Evolutionary conservation across 2,113 vertebrate species (phyloP).

Genomic region (Neopipo cinnamomea): DNA sequence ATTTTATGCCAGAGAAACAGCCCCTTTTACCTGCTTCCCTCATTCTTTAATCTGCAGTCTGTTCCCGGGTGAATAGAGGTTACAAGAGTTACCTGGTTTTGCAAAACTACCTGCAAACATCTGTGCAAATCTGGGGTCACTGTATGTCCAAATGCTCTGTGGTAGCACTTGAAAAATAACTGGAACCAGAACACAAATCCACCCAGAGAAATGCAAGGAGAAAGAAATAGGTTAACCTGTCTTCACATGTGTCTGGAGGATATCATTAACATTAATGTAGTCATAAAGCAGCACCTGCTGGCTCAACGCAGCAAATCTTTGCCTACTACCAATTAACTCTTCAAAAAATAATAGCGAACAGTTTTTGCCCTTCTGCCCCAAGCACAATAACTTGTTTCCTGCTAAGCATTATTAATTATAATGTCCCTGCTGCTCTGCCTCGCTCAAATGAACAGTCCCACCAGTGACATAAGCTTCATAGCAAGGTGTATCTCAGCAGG

Average conservation of each 20-base stretch:
- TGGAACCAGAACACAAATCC: background rate
- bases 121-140: background rate
- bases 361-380: background rate
- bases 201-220: background rate
- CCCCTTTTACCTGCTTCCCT: background rate
- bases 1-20: background rate
- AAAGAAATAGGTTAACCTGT: constrained; percentile 3
- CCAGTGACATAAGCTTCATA: background rate
- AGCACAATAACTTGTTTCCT: constrained; percentile 45
- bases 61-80: background rate
- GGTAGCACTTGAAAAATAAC: background rate
- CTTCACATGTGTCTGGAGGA: constrained; percentile 3
- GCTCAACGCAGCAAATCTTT: constrained; percentile 18
- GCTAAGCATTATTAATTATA: constrained; percentile 59
- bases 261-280: constrained; percentile 56
- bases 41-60: background rate
- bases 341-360: constrained; percentile 41
- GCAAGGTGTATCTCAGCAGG: background rate
- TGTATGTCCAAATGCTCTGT: background rate
- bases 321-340: constrained; percentile 46
- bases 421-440: constrained; percentile 5
- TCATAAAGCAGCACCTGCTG: constrained; percentile 64
- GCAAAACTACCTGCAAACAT: background rate
- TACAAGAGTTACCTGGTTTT: background rate
- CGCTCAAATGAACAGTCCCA: background rate